These are phyloP conservation scores for Morpho achilles DNA, from an alignment of 2,888 invertebrate species.

Conservation along the genomic window DNA sequence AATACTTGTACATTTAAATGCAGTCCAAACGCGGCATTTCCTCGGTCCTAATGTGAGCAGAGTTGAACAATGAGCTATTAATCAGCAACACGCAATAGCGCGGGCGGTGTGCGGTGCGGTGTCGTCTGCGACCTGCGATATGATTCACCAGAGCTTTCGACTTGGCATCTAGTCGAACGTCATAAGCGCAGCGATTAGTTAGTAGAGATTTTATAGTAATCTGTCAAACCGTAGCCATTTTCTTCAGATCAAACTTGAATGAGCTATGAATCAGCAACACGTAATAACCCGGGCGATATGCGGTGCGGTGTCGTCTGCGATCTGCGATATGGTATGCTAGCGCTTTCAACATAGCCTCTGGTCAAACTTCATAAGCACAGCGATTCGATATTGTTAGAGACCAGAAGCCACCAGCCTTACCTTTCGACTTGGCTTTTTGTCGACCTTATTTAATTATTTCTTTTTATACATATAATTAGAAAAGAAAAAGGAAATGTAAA, in stretches of 20 bases:
- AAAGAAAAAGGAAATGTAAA: too few relatives aligned
- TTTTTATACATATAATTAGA: too few relatives aligned
- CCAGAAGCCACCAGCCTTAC: too few relatives aligned
- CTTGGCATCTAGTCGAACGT: neutral
- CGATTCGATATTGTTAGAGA: neutral
- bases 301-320: conserved; percentile 19
- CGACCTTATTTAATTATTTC: too few relatives aligned
- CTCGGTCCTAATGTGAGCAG: conserved; percentile 20
- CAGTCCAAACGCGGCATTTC: conserved; percentile 14
- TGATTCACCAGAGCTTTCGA: conserved; percentile 19
- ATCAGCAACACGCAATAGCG: conserved; percentile 20
- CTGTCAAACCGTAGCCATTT: conserved; percentile 2
- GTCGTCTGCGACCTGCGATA: conserved; percentile 16
- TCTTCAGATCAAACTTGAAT: conserved; percentile 24
- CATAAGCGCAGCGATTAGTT: conserved; percentile 8
- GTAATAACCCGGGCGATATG: conserved; percentile 19
- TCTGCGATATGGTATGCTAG: conserved; percentile 15
- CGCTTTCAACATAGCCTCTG: conserved; percentile 5
- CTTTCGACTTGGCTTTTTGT: too few relatives aligned
- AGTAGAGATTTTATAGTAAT: too few relatives aligned
- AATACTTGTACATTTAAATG: neutral
- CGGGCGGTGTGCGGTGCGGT: conserved; percentile 21
- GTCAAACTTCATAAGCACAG: conserved; percentile 2
- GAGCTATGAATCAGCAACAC: conserved; percentile 27
- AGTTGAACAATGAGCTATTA: conserved; percentile 31